Percentiles rank a stretch among this genome's conserved stretches.
These are phyloP conservation scores for Grapholita molesta DNA, from an alignment of 1,140 invertebrate species.

Conservation along the genomic window DNA sequence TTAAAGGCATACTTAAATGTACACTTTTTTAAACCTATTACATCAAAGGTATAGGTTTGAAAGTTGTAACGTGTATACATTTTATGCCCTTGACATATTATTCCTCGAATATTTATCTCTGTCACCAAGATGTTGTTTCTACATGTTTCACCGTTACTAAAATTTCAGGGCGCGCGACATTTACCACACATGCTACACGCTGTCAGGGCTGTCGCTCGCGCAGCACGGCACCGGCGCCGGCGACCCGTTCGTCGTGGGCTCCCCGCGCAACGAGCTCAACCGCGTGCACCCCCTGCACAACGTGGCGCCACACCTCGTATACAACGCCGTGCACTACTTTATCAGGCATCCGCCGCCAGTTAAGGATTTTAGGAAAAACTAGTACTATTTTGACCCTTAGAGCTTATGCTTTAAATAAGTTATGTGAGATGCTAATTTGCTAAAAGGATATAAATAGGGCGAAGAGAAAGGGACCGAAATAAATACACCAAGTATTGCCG, in stretches of 20 bases:
- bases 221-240: slow-evolving; percentile 87
- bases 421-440: too few species aligned
- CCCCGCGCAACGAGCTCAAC: slow-evolving; percentile 66
- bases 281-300: slow-evolving; percentile 72
- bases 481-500: too few species aligned
- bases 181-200: slow-evolving; percentile 97
- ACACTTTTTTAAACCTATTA: too few species aligned
- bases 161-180: slow-evolving; percentile 88
- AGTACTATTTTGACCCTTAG: not conserved
- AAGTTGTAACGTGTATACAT: too few species aligned
- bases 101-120: too few species aligned
- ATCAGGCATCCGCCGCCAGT: slow-evolving; percentile 64
- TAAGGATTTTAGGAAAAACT: slow-evolving; percentile 39
- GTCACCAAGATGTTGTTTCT: not conserved
- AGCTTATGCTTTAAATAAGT: too few species aligned
- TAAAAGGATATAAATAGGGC: too few species aligned
- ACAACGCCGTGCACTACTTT: slow-evolving; percentile 71
- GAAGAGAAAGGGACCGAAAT: too few species aligned
- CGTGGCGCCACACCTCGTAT: slow-evolving; percentile 69
- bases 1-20: too few species aligned
- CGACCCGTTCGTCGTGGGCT: slow-evolving; percentile 59
- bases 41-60: too few species aligned
- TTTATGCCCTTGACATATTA: too few species aligned
- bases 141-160: not conserved
- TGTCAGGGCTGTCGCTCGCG: slow-evolving; percentile 96